Base-by-base conservation (phyloP, 2,888 invertebrate genomes). In the Pollenia griseotomentosa region DNA sequence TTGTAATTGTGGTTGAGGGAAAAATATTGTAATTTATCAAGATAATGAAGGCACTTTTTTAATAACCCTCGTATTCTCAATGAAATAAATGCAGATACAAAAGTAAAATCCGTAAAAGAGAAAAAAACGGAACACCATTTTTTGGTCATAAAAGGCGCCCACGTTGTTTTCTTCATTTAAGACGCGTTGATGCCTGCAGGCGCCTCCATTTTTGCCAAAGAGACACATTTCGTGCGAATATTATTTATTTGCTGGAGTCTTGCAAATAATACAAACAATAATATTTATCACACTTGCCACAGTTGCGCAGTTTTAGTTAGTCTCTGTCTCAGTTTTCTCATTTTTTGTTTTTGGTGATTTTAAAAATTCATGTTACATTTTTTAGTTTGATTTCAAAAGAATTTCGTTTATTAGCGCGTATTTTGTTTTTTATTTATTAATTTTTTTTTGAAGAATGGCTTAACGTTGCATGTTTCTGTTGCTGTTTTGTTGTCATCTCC, bases 201-300 rank as follows among this genome's bases (percentile, higher is more conserved):
- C 92, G 92, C 92, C 92, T 91, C 89, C 66, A 65, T 66, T 78
- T 73, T 74, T 82, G 65, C 48, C 42, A 77, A 89, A 88, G 90
- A 90, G 92, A 92, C 92, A 92, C 91, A 92, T 92, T 92, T 91
- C 92, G 92, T 92, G 92, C 91, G 92, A 92, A 91, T 92, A 91
- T 91, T 91, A 92, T 92, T 92, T 92, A 92, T 92, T 90, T 88
- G 86, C 87, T 77, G 70, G 19, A 89, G 86, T 81, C 65, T 88
- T 87, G 90, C 88, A 83, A 83, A 83, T 83, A 74, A 85, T 88
- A 88, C 86, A 80, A 77, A 79, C 79, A 89, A 90, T 82, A 85
- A 91, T 90, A 91, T 92, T 91, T 91, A 92, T 91, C 90, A 90
- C 89, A 89, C 89, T 89, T 88, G 84, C 77, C 63, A 82, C 84